Evolutionary conservation across 1,140 invertebrate species (phyloP), one percentile per base, ranked within the genome.

Genomic region (Eurosta solidaginis): DNA sequence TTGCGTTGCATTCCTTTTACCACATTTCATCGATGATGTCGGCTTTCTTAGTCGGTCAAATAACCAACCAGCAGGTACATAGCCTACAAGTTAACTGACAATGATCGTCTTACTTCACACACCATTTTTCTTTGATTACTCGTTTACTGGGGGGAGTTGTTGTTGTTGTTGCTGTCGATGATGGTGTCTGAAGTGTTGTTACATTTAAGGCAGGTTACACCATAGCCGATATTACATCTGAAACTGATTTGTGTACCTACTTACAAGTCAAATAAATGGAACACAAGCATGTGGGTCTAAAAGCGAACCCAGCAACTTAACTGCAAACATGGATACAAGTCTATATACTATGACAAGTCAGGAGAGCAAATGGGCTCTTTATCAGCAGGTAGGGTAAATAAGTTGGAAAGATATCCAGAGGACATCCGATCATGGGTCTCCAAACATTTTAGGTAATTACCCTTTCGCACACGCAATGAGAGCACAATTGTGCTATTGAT

Each of bases 11-110:
- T 36, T 68, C 9, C 33, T 68, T 68, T 68, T 68, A 36, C 59
- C 59, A 68, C 20, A n/a, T 54, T 68, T 40, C 29, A 40, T 22
- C 59, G 33, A 40, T n/a, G n/a, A n/a, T 17, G 5, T 49, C 59
- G 59, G 59, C 59, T 76, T 77, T 77, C 54, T 59, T 36, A 68
- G 22, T 10, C 76, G 52, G 40, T 0, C 50, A 77, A 77, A 29
- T 40, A 77, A 42, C 17, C 50, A 54, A 12, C 77, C 54, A 78
- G 25, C 44, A 36, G 27, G n/a, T 36, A 42, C 63, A 22, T n/a
- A 40, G 7, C 12, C 73, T 44, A 49, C 54, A 50, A n/a, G 49
- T 44, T 68, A 59, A 78, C 77, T 52, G 45, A 73, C 27, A n/a
- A n/a, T n/a, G 54, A 59, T 33, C 54, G 54, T 59, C 29, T 33